Evolutionary conservation across 2,888 invertebrate species (phyloP), one percentile per base, ranked within the genome.

Genomic region (Andrena trimmerana): DNA sequence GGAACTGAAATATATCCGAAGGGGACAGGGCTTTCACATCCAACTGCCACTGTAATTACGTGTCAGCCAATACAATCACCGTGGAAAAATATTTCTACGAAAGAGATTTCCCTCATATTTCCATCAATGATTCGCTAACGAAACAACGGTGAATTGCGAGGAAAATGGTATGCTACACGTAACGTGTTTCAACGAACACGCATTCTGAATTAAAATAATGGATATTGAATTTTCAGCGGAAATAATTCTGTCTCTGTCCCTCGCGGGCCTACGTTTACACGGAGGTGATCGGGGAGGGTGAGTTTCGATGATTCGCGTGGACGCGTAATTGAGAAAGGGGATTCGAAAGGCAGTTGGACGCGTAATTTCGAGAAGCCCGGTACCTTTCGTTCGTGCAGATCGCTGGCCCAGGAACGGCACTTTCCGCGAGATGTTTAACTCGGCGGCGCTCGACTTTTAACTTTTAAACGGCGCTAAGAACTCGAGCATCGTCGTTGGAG

Each of bases 261-360:
- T 13, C 52, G 1, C 8, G 57, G 2, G 57, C 4, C 10, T 24
- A 10, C 8, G 42, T 10, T 8, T 52, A 20, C 36, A 7, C 0
- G 6, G 70, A 1, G 0, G 0, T n/a, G 7, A 29, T 6, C 10
- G 29, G 2, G 4, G 4, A 36, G 20, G 33, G 6, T 50, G 29
- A 4, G 4, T 33, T 59, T 7, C 8, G 20, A 42, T 4, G 10
- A 29, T 7, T 31, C 24, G 31, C 62, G 76, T 52, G 71, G 68
- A 50, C 63, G 86, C 71, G 77, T 86, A 83, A 86, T 86, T 76
- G 68, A 75, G 78, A 75, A 75, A 74, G 42, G 8, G 27, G 54
- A 54, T 52, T 57, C 54, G 33, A 31, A 52, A 62, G 42, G 31
- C 52, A 36, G 20, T 52, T 48, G 13, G 65, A 66, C 73, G 27